These are phyloP conservation scores for Dendrolimus houi DNA, from an alignment of 2,888 invertebrate genomes.

Conservation along the genomic window DNA sequence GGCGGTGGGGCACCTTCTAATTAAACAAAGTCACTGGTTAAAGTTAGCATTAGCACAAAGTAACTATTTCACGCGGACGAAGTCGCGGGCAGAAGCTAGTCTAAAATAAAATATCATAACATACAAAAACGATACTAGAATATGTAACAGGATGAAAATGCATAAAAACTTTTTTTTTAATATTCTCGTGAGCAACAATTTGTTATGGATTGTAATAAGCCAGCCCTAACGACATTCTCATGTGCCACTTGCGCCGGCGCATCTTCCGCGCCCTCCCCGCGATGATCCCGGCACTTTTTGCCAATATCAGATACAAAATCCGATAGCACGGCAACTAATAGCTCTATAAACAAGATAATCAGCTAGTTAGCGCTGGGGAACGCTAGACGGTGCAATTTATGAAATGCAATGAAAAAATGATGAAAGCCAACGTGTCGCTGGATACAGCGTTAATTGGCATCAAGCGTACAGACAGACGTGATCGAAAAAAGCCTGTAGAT, in stretches of 20 bases:
- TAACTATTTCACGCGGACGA: no score
- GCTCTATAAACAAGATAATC: conserved; percentile 71
- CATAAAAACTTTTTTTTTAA: no score
- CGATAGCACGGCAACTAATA: conserved; percentile 62
- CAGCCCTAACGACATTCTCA: conserved; percentile 17
- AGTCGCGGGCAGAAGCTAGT: no score
- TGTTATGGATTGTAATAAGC: background rate
- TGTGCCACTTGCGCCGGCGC: conserved; percentile 16
- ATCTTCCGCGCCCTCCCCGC: conserved; percentile 25
- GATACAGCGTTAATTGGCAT: conserved; percentile 1
- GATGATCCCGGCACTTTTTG: conserved; percentile 67
- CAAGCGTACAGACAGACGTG: background rate
- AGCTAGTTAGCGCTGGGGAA: conserved; percentile 55
- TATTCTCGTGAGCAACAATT: no score
- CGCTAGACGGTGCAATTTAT: conserved; percentile 27
- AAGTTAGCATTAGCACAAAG: no score
- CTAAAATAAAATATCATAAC: no score
- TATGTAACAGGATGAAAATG: no score
- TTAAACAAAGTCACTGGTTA: no score
- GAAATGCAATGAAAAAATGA: conserved; percentile 28
- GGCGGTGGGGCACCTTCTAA: no score
- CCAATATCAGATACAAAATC: conserved; percentile 54
- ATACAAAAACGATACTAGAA: no score
- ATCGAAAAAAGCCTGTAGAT: background rate
- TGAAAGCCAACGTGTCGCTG: conserved; percentile 16